phyloP scores from a whole-genome alignment of 2,888 invertebrate species.

The Protonemura montana region DNA sequence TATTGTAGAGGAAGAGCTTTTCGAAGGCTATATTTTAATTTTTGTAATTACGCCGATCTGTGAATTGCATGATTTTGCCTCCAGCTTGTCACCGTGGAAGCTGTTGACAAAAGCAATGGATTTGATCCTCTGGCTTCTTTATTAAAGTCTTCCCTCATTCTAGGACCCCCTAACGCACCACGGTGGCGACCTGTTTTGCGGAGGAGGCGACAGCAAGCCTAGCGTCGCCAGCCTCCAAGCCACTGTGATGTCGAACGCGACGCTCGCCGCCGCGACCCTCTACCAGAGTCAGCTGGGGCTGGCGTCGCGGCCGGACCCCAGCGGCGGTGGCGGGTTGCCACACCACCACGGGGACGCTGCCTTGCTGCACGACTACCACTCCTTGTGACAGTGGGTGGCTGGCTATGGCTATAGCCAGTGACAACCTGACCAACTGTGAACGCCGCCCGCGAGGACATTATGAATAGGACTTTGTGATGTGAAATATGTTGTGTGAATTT shows the following conservation, averaged over 20 bases:
- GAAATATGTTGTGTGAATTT: background rate
- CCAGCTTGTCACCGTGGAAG: too few relatives aligned
- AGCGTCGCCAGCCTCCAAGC: constrained; percentile 53
- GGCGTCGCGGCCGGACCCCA: constrained; percentile 46
- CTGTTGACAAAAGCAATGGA: too few relatives aligned
- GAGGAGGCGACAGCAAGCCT: constrained; percentile 51
- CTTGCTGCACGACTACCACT: constrained; percentile 55
- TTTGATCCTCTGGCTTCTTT: too few relatives aligned
- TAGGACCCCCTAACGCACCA: constrained; percentile 50
- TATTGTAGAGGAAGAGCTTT: too few relatives aligned
- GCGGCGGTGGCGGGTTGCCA: constrained; percentile 41
- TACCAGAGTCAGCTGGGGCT: constrained; percentile 53
- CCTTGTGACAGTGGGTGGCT: constrained; percentile 57
- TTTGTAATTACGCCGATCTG: too few relatives aligned
- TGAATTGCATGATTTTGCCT: too few relatives aligned
- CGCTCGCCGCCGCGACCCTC: constrained; percentile 52
- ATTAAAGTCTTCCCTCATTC: background rate
- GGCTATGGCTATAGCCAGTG: constrained; percentile 55
- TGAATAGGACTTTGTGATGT: background rate
- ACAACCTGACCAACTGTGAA: constrained; percentile 28
- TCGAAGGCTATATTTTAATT: too few relatives aligned
- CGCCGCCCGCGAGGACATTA: background rate
- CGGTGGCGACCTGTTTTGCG: constrained; percentile 50
- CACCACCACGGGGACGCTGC: constrained; percentile 51
- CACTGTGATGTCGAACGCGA: constrained; percentile 53